Conservation (phyloP, 2,797 vertebrate genomes). For the Pteropus rufus region DNA sequence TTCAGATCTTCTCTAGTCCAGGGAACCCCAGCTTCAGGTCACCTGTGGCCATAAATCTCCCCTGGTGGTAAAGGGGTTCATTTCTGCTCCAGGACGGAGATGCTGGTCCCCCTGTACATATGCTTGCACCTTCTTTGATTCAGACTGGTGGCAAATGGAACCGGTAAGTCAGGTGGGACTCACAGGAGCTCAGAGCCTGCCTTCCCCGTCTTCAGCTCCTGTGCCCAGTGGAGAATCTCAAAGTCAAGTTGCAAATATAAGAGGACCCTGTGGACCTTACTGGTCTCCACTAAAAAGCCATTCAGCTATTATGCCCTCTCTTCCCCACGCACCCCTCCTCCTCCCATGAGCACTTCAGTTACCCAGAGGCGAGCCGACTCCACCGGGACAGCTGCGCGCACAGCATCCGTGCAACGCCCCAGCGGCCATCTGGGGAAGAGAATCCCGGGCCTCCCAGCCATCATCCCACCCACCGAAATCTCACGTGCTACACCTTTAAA, state of each 20-base stretch:
- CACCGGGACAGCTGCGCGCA: accelerated
- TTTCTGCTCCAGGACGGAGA: not conserved
- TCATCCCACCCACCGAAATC: not conserved
- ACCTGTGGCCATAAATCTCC: not conserved
- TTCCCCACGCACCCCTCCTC: not conserved
- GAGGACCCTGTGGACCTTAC: not conserved
- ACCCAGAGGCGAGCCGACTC: not conserved
- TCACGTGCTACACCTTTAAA: constrained; percentile 56
- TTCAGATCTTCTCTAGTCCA: not conserved
- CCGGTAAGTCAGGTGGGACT: no score
- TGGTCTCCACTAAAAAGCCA: not conserved
- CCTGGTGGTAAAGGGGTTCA: not conserved
- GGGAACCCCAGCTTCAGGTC: not conserved
- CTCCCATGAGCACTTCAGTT: not conserved
- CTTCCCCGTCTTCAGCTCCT: not conserved
- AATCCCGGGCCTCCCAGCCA: not conserved
- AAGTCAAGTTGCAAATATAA: not conserved
- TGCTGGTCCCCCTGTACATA: not conserved
- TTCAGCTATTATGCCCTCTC: not conserved
- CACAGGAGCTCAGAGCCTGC: not conserved
- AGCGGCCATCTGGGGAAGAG: not conserved
- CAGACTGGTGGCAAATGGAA: not conserved
- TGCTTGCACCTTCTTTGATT: not conserved
- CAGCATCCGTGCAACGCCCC: accelerated
- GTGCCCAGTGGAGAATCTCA: not conserved